Evolutionary conservation across 2,888 invertebrate genomes (phyloP).

Genomic region (Pristionchus japonicus): DNA sequence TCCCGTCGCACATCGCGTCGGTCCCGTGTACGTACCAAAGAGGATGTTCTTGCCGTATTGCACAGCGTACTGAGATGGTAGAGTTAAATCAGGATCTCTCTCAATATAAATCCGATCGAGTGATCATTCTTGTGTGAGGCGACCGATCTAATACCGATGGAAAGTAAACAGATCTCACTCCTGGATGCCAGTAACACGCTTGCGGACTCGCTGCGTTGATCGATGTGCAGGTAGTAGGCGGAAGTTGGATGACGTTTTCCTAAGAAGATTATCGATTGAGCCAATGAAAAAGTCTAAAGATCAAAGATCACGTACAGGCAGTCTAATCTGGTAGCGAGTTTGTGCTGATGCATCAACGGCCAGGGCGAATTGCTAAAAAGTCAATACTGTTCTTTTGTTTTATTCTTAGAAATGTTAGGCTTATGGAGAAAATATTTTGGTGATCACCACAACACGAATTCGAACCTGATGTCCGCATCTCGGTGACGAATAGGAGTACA

Average conservation of each 20-base stretch:
- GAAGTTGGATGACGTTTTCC: slow-evolving; percentile 7
- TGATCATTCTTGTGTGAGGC: too few species aligned
- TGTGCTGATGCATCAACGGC: neutral
- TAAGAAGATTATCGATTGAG: neutral
- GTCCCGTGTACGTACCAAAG: neutral
- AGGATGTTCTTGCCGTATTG: neutral
- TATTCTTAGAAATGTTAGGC: neutral
- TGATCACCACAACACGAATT: neutral
- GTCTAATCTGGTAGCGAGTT: neutral
- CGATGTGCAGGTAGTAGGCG: neutral
- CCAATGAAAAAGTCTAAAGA: neutral
- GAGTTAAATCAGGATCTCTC: too few species aligned
- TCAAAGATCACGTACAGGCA: neutral
- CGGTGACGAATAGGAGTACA: neutral
- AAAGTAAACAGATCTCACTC: neutral
- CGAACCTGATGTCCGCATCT: slow-evolving; percentile 34
- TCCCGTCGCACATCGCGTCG: neutral
- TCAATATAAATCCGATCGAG: too few species aligned
- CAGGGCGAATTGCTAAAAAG: neutral
- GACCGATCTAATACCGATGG: neutral
- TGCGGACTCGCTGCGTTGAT: neutral
- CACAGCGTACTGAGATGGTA: neutral
- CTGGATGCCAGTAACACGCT: slow-evolving; percentile 19
- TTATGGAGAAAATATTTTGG: neutral
- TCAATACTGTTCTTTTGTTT: neutral